Conservation (phyloP, 2,888 invertebrate genomes). For the Stenodema calcarata region DNA sequence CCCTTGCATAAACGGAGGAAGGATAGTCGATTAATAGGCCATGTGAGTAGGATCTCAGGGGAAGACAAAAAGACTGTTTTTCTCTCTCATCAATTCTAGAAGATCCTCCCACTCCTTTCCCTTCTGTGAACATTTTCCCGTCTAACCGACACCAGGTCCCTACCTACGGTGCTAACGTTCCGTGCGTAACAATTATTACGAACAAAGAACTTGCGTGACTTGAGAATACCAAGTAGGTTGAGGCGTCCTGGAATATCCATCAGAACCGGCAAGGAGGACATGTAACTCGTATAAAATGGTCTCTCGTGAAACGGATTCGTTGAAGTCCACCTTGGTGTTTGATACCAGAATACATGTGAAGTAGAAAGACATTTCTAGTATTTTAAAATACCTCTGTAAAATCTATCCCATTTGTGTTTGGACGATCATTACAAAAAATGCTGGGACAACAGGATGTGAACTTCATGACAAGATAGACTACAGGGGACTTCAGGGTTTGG, state of each 20-base stretch:
- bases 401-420: too few relatives aligned
- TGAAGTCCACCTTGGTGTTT: too few relatives aligned
- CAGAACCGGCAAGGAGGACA: neutral
- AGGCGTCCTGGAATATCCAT: neutral
- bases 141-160: neutral
- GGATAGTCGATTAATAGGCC: slow-evolving; percentile 27
- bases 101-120: neutral
- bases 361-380: too few relatives aligned
- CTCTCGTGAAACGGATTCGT: neutral
- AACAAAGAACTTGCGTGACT: slow-evolving; percentile 10
- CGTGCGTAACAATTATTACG: slow-evolving; percentile 30
- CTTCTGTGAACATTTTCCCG: neutral
- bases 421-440: too few relatives aligned
- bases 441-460: too few relatives aligned
- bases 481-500: neutral
- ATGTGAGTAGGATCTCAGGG: slow-evolving; percentile 18
- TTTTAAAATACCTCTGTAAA: too few relatives aligned
- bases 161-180: neutral
- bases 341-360: too few relatives aligned
- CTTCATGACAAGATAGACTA: too few relatives aligned
- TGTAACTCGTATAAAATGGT: neutral
- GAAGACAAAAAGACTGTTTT: neutral
- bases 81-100: neutral
- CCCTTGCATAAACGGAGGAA: slow-evolving; percentile 34
- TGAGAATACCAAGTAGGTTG: slow-evolving; percentile 19